Conservation (phyloP, 2,888 invertebrate genomes). For the Thymelicus sylvestris region DNA sequence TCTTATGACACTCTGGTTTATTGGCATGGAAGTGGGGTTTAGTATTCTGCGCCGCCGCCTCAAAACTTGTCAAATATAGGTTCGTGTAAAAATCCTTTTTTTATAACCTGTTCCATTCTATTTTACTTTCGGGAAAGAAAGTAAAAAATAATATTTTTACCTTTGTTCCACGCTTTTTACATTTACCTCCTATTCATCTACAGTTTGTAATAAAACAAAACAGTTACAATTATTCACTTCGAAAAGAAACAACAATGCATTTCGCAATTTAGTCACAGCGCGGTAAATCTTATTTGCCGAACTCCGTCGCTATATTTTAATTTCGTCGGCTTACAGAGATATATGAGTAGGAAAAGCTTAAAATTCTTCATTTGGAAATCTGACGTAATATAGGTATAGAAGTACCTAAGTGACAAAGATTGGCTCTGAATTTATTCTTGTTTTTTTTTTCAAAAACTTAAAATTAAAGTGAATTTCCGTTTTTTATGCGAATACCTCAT, state of each 20-base stretch:
- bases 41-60: no score
- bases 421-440: no score
- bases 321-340: conserved; percentile 14
- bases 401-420: no score
- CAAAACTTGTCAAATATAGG: no score
- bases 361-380: background rate
- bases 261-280: background rate
- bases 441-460: no score
- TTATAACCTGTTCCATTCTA: background rate
- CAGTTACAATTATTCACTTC: background rate
- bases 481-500: no score
- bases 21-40: no score
- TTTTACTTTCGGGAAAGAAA: background rate
- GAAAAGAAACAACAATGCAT: background rate
- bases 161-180: background rate
- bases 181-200: background rate
- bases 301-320: conserved; percentile 9
- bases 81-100: no score
- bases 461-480: no score
- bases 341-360: conserved; percentile 1
- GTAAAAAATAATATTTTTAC: background rate
- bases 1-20: no score
- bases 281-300: conserved; percentile 5
- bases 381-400: no score
- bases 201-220: background rate